Base-by-base conservation (phyloP, 2,888 invertebrate genomes). In the Netelia virgata region DNA sequence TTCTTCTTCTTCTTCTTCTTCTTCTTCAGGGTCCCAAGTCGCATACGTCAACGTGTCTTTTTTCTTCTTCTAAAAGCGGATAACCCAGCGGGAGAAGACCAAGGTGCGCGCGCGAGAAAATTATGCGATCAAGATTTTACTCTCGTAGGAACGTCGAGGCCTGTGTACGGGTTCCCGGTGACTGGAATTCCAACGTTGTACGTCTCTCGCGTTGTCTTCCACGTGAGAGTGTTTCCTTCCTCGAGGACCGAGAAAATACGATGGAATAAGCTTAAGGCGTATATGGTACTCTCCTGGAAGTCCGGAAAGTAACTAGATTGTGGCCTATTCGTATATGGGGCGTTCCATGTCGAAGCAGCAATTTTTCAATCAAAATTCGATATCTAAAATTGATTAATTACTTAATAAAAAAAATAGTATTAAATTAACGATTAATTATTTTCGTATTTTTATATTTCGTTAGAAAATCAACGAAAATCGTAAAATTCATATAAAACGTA, bases 71-170 rank as follows among this genome's bases (percentile, higher is more conserved):
- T 73, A 74, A 84, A 78, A 70, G 43, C 74, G 72, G 70, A 84
- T 84, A 84, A 57, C 47, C 77, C 78, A 78, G 69, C 53, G 70
- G 53, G 57, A 69, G 74, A 63, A 73, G 18, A 57, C 18, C 64
- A 74, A 55, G 72, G 69, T 74, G 82, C 77, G 64, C 72, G 74
- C 69, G 76, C 78, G 78, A 86, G 85, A 81, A 87, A 87, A 87
- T 87, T 85, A 86, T 87, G 87, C 84, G 87, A 87, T 87, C 86
- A 87, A 87, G 86, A 87, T 87, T 85, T 81, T 55, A 78, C 84
- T 70, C 70, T 11, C 81, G 74, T 78, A 82, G 70, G 75, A 61
- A 72, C 82, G 36, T 73, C 43, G 78, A 61, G 59, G 41, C 55
- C 59, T 66, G 47, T 66, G 47, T 47, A 28, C 63, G 53, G 23